Evolutionary conservation across 2,797 vertebrate species (phyloP).

Genomic region (Glossophaga mutica): DNA sequence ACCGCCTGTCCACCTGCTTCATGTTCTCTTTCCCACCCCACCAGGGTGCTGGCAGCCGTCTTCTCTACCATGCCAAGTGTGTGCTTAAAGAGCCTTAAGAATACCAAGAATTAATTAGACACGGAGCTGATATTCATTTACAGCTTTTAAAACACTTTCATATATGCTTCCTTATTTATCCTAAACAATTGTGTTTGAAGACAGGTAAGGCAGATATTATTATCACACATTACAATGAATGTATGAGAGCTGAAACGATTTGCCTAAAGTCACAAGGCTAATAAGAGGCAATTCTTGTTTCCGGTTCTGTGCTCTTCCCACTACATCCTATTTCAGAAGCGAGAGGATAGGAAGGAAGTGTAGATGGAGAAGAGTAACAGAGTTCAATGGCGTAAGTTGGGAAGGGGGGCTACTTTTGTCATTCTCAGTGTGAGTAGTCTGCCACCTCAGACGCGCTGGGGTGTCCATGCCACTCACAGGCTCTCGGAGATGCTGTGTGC

Average conservation of each 20-base stretch:
- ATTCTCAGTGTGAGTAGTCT: neutral
- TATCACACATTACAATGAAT: no score
- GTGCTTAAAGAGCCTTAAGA: neutral
- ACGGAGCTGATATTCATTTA: neutral
- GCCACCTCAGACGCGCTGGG: neutral
- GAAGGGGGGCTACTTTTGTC: rapidly evolving
- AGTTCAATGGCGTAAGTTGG: neutral
- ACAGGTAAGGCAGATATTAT: neutral
- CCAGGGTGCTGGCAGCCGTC: no score
- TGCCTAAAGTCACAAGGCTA: neutral
- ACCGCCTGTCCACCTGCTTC: neutral
- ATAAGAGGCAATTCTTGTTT: neutral
- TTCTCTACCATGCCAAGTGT: rapidly evolving
- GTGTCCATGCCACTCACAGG: neutral
- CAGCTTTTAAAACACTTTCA: neutral
- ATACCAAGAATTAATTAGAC: neutral
- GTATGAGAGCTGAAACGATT: neutral
- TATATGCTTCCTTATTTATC: neutral
- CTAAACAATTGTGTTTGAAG: neutral
- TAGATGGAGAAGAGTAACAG: neutral
- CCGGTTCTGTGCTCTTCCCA: neutral
- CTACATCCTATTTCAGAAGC: neutral
- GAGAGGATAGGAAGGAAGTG: neutral
- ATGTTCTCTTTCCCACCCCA: neutral
- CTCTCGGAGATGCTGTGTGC: neutral